Conservation (phyloP, 2,113 vertebrate species). For the Crotalus tigris region DNA sequence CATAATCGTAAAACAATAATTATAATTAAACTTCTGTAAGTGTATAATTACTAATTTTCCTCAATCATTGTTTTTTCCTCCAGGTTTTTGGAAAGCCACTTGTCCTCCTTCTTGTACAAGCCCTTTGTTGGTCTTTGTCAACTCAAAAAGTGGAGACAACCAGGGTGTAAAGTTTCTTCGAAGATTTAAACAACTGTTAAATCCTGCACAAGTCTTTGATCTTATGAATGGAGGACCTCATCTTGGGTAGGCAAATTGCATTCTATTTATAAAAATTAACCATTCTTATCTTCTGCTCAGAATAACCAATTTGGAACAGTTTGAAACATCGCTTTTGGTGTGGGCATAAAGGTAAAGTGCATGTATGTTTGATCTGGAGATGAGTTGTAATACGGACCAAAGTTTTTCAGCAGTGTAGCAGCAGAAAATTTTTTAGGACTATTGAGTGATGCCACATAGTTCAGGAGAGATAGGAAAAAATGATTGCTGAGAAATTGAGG, state of each 20-base stretch:
- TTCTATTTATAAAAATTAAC: not conserved
- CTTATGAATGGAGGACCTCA: constrained; percentile 98
- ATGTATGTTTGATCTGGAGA: not conserved
- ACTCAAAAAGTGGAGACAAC: constrained; percentile 97
- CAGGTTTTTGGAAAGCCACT: constrained; percentile 97
- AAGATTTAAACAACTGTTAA: constrained; percentile 94
- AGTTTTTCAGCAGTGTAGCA: not conserved
- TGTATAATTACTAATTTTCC: constrained; percentile 9
- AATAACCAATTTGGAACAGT: not conserved
- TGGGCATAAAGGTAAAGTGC: not conserved
- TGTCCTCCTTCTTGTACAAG: constrained; percentile 94
- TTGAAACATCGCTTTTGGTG: not conserved
- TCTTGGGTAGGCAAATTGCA: constrained; percentile 78
- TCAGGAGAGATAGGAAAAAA: not conserved
- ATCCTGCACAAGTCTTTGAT: constrained; percentile 97
- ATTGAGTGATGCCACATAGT: not conserved
- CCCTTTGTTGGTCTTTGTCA: constrained; percentile 93
- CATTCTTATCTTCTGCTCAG: not conserved
- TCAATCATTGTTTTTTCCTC: not conserved
- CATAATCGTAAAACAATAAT: not conserved
- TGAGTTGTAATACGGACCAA: not conserved
- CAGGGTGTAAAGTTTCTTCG: constrained; percentile 96
- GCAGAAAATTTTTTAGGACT: not conserved
- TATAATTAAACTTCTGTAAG: not conserved
- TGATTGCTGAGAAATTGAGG: not conserved